Percentiles rank a stretch among this genome's conserved stretches.
phyloP scores from a whole-genome alignment of 2,113 vertebrate genomes.

The Mesitornis unicolor region DNA sequence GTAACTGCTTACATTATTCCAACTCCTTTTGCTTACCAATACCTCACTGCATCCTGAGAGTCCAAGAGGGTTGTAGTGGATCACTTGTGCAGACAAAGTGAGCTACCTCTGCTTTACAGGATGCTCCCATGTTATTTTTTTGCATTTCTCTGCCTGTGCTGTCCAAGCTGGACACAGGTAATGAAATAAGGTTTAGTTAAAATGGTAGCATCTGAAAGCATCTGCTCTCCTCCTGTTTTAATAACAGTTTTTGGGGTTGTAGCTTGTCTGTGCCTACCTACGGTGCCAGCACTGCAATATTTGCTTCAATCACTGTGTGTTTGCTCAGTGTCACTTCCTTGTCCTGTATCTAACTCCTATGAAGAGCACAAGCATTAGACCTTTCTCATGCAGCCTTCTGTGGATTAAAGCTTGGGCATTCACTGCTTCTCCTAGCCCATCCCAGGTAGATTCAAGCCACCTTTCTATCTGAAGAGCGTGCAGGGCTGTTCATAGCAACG shows the following conservation, averaged over 20 bases:
- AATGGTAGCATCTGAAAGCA: not conserved
- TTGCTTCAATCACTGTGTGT: not conserved
- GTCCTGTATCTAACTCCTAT: not conserved
- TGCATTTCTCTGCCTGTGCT: not conserved
- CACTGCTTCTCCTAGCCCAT: not conserved
- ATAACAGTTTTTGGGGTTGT: not conserved
- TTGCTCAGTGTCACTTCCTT: not conserved
- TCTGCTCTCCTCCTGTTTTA: not conserved
- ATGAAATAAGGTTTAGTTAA: not conserved
- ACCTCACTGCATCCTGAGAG: not conserved
- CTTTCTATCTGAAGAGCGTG: not conserved
- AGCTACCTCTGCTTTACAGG: not conserved
- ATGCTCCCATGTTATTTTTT: not conserved
- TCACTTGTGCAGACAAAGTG: not conserved
- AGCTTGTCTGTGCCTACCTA: not conserved
- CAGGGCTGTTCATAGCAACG: not conserved
- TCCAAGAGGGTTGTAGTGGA: fast-evolving
- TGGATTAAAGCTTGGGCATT: not conserved
- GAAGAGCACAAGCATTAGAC: not conserved
- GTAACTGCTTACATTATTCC: not conserved
- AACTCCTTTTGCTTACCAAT: not conserved
- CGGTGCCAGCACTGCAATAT: not conserved
- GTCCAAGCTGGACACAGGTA: not conserved
- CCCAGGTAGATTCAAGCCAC: not conserved
- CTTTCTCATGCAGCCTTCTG: not conserved